Conservation (phyloP, 2,888 invertebrate species). For the Himalopsyche anomala region DNA sequence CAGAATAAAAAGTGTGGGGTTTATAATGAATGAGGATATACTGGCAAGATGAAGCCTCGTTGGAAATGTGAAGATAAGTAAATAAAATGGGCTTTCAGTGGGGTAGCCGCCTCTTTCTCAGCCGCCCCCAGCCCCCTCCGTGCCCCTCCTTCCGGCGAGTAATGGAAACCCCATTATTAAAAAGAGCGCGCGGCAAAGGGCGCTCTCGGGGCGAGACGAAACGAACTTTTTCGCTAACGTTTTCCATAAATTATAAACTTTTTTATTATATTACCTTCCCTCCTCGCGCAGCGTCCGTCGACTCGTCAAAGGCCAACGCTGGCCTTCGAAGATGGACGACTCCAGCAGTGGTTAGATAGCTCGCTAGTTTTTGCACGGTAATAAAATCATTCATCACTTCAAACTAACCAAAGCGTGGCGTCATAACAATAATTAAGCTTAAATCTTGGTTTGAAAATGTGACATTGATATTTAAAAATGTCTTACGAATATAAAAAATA, state of each 20-base stretch:
- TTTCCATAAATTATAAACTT: conserved; percentile 60
- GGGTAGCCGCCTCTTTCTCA: conserved; percentile 29
- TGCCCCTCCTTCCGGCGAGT: conserved; percentile 36
- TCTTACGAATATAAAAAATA: too few species aligned
- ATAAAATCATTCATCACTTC: neutral
- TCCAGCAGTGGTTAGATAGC: conserved; percentile 48
- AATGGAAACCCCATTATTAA: conserved; percentile 55
- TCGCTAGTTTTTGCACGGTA: neutral
- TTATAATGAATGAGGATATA: conserved; percentile 22
- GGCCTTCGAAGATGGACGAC: conserved; percentile 41
- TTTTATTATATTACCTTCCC: conserved; percentile 58
- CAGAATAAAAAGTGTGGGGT: neutral
- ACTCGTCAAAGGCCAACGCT: conserved; percentile 51
- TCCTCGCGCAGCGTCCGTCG: conserved; percentile 44
- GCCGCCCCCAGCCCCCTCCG: conserved; percentile 10
- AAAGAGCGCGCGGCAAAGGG: conserved; percentile 49
- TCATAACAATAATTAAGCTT: too few species aligned
- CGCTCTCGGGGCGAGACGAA: conserved; percentile 53
- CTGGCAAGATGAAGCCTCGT: conserved; percentile 47
- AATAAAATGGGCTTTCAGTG: conserved; percentile 52
- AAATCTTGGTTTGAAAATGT: too few species aligned
- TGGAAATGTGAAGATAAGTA: conserved; percentile 57
- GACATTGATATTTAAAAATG: too few species aligned
- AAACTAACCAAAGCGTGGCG: too few species aligned
- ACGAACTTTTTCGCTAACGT: conserved; percentile 54